Conservation (phyloP, 2,888 invertebrate species). For the Strigamia maritima region DNA sequence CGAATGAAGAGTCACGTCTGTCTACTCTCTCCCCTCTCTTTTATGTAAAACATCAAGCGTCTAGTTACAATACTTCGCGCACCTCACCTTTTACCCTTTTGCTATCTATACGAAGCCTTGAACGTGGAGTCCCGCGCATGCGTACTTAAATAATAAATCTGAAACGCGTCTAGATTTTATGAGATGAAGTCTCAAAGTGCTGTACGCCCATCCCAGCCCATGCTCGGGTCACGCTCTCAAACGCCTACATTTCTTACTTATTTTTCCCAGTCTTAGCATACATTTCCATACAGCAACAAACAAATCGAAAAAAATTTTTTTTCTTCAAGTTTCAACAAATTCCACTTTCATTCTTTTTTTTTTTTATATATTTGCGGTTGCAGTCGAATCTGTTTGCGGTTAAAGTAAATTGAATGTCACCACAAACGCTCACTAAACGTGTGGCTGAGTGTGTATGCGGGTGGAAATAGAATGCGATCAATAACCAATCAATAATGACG, state of each 20-base stretch:
- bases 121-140: slow-evolving; percentile 11
- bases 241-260: neutral
- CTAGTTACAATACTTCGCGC: slow-evolving; percentile 11
- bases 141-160: slow-evolving; percentile 29
- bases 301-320: neutral
- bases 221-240: neutral
- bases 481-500: slow-evolving; percentile 28
- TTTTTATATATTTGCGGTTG: neutral
- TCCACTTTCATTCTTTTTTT: neutral
- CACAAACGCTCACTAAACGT: slow-evolving; percentile 1
- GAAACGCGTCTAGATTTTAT: slow-evolving; percentile 30
- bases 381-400: slow-evolving; percentile 29
- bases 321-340: neutral
- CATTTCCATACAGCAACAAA: neutral
- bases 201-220: neutral
- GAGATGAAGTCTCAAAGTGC: slow-evolving; percentile 33
- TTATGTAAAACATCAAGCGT: slow-evolving; percentile 19
- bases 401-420: slow-evolving; percentile 32
- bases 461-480: slow-evolving; percentile 12
- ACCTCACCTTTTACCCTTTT: slow-evolving; percentile 31
- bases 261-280: neutral
- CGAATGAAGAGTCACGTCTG: slow-evolving; percentile 32
- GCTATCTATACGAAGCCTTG: slow-evolving; percentile 19
- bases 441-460: neutral
- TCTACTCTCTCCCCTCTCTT: slow-evolving; percentile 1